phyloP scores from a whole-genome alignment of 2,113 vertebrate genomes.

The Bolborhynchus lineola region DNA sequence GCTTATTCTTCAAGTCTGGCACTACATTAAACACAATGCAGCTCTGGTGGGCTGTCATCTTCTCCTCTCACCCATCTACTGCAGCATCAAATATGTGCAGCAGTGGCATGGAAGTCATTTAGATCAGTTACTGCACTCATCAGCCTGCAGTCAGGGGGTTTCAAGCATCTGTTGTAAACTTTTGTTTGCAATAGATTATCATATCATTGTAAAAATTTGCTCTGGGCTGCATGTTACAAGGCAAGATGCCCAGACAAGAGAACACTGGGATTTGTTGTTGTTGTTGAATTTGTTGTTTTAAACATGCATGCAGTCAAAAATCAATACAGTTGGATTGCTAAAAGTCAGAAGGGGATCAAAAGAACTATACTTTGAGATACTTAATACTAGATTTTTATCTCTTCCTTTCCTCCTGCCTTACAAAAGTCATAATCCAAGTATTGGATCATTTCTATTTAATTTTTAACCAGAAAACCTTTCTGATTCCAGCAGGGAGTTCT shows the following conservation, averaged over 20 bases:
- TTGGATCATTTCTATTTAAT: constrained; percentile 23
- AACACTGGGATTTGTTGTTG: neutral
- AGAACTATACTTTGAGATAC: neutral
- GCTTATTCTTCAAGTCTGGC: neutral
- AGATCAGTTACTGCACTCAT: neutral
- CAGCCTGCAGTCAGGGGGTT: neutral
- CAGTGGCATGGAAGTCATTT: constrained; percentile 35
- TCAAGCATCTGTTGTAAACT: constrained; percentile 43
- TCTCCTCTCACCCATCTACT: neutral
- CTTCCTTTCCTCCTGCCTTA: neutral
- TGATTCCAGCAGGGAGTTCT: constrained; percentile 29
- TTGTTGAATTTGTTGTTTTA: constrained; percentile 1
- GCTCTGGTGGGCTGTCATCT: constrained; percentile 2
- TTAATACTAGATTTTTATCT: constrained; percentile 20
- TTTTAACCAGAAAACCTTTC: constrained; percentile 24
- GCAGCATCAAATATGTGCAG: constrained; percentile 11
- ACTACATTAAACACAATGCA: neutral
- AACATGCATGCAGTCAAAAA: neutral
- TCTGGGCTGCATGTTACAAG: constrained; percentile 26
- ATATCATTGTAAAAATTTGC: constrained; percentile 1
- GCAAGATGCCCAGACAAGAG: constrained; percentile 1
- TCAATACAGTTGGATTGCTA: neutral
- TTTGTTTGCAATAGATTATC: constrained; percentile 41
- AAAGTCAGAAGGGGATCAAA: neutral
- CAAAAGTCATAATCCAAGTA: constrained; percentile 40